A percentile compares a stretch with the other conserved stretches of the same genome.
Evolutionary conservation across 2,888 invertebrate species (phyloP).

Genomic region (Hymenopus coronatus): DNA sequence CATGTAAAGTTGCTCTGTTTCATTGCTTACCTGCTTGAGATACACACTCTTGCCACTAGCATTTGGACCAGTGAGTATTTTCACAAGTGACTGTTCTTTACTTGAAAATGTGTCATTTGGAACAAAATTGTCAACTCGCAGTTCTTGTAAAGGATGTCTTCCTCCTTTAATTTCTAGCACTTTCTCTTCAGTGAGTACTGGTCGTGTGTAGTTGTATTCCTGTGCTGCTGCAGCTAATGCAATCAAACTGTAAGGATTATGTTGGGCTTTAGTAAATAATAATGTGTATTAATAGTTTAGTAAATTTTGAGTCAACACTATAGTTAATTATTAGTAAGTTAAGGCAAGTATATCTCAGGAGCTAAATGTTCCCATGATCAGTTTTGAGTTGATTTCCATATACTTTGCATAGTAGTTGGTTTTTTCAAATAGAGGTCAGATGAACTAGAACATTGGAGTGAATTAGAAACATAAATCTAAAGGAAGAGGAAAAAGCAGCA

Average conservation of each 20-base stretch:
- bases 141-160: conserved; percentile 74
- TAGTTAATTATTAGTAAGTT: too few relatives aligned
- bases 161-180: conserved; percentile 63
- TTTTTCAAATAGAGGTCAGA: too few relatives aligned
- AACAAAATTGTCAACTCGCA: conserved; percentile 64
- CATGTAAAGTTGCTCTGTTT: not conserved
- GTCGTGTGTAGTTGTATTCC: conserved; percentile 64
- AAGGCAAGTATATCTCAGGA: too few relatives aligned
- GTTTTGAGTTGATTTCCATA: too few relatives aligned
- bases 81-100: conserved; percentile 56
- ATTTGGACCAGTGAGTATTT: conserved; percentile 86
- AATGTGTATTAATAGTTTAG: too few relatives aligned
- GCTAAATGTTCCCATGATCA: too few relatives aligned
- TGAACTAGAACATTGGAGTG: not conserved
- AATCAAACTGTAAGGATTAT: conserved; percentile 54
- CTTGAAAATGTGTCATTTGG: conserved; percentile 69
- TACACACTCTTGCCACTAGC: conserved; percentile 91
- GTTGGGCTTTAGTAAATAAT: too few relatives aligned
- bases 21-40: conserved; percentile 66
- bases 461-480: not conserved
- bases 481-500: not conserved
- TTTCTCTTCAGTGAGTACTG: conserved; percentile 57
- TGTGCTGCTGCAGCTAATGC: conserved; percentile 63
- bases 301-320: too few relatives aligned
- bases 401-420: too few relatives aligned